A percentile compares a stretch with the other conserved stretches of the same genome.
Evolutionary conservation across 2,797 vertebrate genomes (phyloP).

Genomic region (Hypotaenidia philippensis): DNA sequence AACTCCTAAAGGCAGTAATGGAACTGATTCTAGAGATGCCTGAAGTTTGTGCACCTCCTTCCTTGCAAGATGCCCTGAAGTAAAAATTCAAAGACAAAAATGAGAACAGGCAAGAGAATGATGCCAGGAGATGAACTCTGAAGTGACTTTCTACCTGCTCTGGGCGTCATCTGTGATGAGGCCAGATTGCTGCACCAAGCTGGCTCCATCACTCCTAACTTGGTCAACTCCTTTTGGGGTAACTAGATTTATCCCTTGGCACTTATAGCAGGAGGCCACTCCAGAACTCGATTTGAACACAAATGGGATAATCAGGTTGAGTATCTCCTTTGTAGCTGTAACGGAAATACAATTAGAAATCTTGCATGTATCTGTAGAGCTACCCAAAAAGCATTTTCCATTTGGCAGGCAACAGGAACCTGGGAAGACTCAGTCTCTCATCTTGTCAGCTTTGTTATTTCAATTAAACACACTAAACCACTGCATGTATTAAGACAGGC

Average conservation of each 20-base stretch:
- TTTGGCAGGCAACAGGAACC: background rate
- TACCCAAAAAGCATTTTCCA: background rate
- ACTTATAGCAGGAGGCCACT: background rate
- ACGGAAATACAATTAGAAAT: background rate
- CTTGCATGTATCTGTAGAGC: background rate
- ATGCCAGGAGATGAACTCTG: background rate
- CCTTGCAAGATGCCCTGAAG: background rate
- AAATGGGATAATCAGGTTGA: background rate
- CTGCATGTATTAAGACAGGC: background rate
- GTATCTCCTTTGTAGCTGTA: background rate
- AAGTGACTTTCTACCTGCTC: background rate
- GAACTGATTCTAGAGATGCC: slow-evolving; percentile 4
- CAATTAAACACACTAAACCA: background rate
- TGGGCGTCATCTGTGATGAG: background rate
- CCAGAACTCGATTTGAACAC: background rate
- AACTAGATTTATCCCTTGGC: background rate
- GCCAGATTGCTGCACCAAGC: background rate
- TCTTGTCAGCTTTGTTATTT: background rate
- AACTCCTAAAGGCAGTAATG: background rate
- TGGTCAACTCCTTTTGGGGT: background rate
- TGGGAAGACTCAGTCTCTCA: background rate
- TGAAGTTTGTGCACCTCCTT: background rate
- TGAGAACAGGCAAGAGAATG: background rate
- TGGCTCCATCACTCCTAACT: background rate
- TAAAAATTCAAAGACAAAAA: background rate